A percentile compares a stretch with the other conserved stretches of the same genome.
phyloP scores from a whole-genome alignment of 2,113 vertebrate genomes.

The Percina caprodes region DNA sequence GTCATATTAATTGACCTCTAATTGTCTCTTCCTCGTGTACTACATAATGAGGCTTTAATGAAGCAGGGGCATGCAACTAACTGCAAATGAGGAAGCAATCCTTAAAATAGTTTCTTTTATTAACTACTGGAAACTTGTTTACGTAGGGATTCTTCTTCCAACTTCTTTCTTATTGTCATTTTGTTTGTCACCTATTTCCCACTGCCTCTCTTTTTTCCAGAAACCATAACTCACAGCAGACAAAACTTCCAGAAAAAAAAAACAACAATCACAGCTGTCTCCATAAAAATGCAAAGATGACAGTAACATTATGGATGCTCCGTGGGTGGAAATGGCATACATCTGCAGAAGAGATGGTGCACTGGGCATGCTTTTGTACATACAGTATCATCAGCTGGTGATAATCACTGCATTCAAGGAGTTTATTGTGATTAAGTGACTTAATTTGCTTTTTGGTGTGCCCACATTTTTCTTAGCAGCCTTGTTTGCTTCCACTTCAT shows the following conservation, averaged over 20 bases:
- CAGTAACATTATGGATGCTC: conserved; percentile 1
- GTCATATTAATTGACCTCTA: conserved; percentile 58
- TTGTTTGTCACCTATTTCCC: neutral
- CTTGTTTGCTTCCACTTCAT: conserved; percentile 9
- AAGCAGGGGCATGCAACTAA: conserved; percentile 41
- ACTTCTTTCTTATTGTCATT: neutral
- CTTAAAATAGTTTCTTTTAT: conserved; percentile 27
- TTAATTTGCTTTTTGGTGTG: conserved; percentile 48
- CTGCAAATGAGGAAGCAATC: conserved; percentile 41
- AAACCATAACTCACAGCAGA: neutral
- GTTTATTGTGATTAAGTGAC: conserved; percentile 49
- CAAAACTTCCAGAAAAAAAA: conserved; percentile 3
- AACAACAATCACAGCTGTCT: neutral
- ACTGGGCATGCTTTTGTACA: conserved; percentile 22
- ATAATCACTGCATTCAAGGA: conserved; percentile 45
- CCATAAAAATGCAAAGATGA: conserved; percentile 23
- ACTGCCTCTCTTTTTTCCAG: neutral
- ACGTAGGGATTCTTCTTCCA: neutral
- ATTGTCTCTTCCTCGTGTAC: conserved; percentile 23
- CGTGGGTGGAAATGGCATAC: conserved; percentile 14
- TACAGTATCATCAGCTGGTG: conserved; percentile 43
- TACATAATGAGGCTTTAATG: conserved; percentile 61
- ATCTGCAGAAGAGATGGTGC: conserved; percentile 19
- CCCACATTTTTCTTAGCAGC: conserved; percentile 22
- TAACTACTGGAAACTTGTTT: conserved; percentile 7